Evolutionary conservation across 1,140 invertebrate genomes (phyloP), one percentile per base, ranked within the genome.

Genomic region (Cotesia vestalis): DNA sequence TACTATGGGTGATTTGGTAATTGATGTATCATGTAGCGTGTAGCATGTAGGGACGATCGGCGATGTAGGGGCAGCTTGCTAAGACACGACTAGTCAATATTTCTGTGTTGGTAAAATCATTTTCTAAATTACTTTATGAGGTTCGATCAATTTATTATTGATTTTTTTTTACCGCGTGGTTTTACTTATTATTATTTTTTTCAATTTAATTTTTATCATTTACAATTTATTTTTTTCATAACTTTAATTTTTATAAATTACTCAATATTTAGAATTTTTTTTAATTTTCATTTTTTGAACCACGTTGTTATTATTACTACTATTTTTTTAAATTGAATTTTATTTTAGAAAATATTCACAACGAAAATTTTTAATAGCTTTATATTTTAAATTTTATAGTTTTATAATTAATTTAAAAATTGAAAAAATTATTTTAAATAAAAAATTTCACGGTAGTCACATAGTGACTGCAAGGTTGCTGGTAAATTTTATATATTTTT

Each of bases 41-140:
- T 68, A 68, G 55, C 34, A 73, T 73, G 71, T 73, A 68, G 71
- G 71, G 20, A 35, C 72, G 62, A 70, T 69, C 66, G 72, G 67
- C 55, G 66, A 75, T 27, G 69, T 75, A 64, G 57, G 63, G 55
- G 53, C 63, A 40, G 40, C 46, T 38, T 68, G 70, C 69, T 60
- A 72, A 75, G 63, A 69, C 20, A 2, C 0, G 27, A 17, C 66
- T 59, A 20, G 57, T 17, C 20, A 53, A 66, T 12, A 38, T 17
- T n/a, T 14, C n/a, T 14, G 14, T 66, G 70, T 72, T 60, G 70
- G 40, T 74, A 73, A 68, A 51, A 35, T 12, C 38, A 66, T 11
- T 35, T 34, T 73, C 66, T 68, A 12, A 36, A 17, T 73, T 73
- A 14, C 6, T 63, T 6, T 8, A 34, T 62, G 66, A 69, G 64